Conservation (phyloP, 2,113 vertebrate species). For the Myxocyprinus asiaticus region DNA sequence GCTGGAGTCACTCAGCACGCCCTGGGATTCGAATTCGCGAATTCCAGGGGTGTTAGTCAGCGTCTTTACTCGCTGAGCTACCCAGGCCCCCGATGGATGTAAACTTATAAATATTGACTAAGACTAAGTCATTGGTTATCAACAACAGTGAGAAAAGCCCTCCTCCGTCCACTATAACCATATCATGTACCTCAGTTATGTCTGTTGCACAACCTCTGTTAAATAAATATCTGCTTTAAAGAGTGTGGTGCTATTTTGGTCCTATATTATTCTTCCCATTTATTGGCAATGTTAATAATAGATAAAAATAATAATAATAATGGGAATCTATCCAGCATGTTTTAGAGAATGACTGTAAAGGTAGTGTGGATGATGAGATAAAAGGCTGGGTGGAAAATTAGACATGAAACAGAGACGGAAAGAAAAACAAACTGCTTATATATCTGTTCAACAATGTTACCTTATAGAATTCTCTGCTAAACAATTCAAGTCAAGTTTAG, state of each 20-base stretch:
- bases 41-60: too few species aligned
- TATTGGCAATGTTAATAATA: constrained; percentile 57
- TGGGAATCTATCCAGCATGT: too few species aligned
- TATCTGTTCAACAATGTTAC: neutral
- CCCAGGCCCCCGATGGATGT: neutral
- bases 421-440: neutral
- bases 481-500: too few species aligned
- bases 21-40: too few species aligned
- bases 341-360: too few species aligned
- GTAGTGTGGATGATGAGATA: too few species aligned
- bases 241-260: constrained; percentile 87
- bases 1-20: too few species aligned
- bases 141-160: constrained; percentile 54
- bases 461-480: neutral
- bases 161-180: constrained; percentile 77
- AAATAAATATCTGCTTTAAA: constrained; percentile 88
- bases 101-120: constrained; percentile 28
- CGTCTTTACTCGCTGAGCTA: too few species aligned
- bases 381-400: too few species aligned
- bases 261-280: constrained; percentile 78
- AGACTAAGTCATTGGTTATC: neutral
- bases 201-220: constrained; percentile 90
- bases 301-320: constrained; percentile 47
- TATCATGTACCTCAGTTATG: constrained; percentile 91
- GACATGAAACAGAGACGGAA: too few species aligned